Conservation (phyloP, 2,797 vertebrate species). For the Pangasius larnaudii region DNA sequence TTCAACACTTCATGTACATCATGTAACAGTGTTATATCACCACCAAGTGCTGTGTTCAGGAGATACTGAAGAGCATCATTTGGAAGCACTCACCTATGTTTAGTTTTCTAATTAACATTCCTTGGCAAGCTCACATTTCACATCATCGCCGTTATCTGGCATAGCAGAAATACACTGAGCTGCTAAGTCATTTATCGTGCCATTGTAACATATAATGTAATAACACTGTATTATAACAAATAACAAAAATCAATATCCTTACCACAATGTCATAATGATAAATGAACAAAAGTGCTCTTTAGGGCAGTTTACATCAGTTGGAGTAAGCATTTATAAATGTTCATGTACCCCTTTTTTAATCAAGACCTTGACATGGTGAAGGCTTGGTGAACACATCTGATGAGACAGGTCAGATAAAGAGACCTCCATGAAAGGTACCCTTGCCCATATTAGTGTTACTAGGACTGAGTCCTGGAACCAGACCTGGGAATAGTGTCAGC, state of each 20-base stretch:
- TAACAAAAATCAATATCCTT: background rate
- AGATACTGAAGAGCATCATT: background rate
- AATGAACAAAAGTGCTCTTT: background rate
- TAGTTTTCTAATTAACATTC: background rate
- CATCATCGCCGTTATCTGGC: background rate
- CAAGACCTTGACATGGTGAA: background rate
- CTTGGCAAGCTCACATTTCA: background rate
- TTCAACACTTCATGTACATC: background rate
- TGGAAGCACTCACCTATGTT: slow-evolving; percentile 3
- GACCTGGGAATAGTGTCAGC: background rate
- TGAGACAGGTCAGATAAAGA: background rate
- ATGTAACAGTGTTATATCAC: background rate
- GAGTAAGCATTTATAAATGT: background rate
- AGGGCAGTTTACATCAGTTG: background rate
- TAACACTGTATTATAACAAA: background rate
- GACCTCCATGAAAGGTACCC: background rate
- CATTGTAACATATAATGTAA: background rate
- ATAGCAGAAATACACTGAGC: background rate
- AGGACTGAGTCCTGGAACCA: background rate
- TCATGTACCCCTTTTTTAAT: background rate
- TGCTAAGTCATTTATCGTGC: background rate
- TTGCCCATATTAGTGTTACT: background rate
- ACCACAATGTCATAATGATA: background rate
- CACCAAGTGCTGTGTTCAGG: background rate
- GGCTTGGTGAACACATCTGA: background rate